These are phyloP conservation scores for Origma solitaria DNA, from an alignment of 2,113 vertebrate species.

Conservation along the genomic window DNA sequence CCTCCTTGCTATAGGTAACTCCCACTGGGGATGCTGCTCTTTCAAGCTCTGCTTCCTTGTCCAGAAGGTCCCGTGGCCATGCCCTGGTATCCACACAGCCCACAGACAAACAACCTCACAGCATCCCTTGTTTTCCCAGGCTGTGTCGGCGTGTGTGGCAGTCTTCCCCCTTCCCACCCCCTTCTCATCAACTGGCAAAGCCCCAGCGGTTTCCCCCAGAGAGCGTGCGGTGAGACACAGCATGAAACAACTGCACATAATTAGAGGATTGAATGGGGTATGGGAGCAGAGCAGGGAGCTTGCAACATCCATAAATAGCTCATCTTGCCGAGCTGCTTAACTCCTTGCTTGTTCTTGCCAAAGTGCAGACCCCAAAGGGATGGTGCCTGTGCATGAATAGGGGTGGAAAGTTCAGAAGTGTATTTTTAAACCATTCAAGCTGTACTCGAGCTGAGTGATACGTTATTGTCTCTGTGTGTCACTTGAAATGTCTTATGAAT, in stretches of 20 bases:
- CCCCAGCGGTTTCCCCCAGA: background rate
- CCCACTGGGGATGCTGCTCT: background rate
- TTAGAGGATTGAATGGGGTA: constrained; percentile 56
- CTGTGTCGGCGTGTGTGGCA: fast-evolving
- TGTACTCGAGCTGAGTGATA: background rate
- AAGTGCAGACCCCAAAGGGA: constrained; percentile 58
- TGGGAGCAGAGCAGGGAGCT: constrained; percentile 11
- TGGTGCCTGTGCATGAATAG: background rate
- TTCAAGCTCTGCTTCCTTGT: background rate
- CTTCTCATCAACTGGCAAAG: background rate
- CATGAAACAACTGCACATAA: constrained; percentile 56
- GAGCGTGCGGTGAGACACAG: background rate
- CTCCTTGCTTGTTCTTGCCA: constrained; percentile 50
- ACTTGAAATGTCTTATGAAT: background rate
- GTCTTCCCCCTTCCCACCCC: background rate
- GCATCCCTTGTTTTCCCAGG: background rate
- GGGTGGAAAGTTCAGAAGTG: constrained; percentile 46
- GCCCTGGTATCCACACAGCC: background rate
- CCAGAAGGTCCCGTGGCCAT: background rate
- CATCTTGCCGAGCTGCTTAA: constrained; percentile 41
- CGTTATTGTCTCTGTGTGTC: constrained; percentile 15
- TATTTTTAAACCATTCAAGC: constrained; percentile 51
- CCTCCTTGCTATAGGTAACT: background rate
- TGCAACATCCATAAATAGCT: constrained; percentile 57
- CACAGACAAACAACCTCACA: background rate